These are phyloP conservation scores for Nanger granti DNA, from an alignment of 2,113 vertebrate species.

Conservation along the genomic window DNA sequence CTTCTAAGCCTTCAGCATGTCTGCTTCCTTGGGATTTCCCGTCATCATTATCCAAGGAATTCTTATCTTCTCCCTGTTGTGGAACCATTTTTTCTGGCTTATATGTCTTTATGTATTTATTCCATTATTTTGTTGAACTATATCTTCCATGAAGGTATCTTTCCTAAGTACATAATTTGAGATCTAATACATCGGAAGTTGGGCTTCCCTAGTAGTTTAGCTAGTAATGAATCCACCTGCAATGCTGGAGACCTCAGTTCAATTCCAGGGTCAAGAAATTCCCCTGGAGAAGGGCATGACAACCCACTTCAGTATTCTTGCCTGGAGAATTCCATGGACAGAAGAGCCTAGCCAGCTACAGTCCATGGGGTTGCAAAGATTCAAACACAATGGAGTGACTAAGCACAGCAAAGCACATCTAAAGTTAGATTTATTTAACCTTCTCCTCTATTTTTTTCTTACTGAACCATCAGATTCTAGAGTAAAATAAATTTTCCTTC, in stretches of 20 bases:
- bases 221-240: background rate
- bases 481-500: background rate
- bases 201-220: background rate
- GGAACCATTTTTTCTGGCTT: background rate
- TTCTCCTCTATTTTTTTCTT: background rate
- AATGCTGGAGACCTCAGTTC: background rate
- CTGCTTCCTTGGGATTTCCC: background rate
- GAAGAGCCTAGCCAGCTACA: background rate
- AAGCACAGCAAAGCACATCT: background rate
- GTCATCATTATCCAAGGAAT: background rate
- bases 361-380: background rate
- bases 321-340: background rate
- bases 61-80: background rate
- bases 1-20: background rate
- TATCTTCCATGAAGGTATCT: background rate
- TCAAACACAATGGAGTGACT: background rate
- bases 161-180: background rate
- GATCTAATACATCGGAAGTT: background rate
- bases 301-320: background rate
- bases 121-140: background rate
- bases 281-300: background rate
- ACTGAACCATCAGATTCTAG: background rate
- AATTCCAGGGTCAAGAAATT: accelerated
- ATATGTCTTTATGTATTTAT: background rate
- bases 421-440: background rate